Evolutionary conservation across 2,888 invertebrate species (phyloP), one percentile per base, ranked within the genome.

Genomic region (Stenotaenia linearis): DNA sequence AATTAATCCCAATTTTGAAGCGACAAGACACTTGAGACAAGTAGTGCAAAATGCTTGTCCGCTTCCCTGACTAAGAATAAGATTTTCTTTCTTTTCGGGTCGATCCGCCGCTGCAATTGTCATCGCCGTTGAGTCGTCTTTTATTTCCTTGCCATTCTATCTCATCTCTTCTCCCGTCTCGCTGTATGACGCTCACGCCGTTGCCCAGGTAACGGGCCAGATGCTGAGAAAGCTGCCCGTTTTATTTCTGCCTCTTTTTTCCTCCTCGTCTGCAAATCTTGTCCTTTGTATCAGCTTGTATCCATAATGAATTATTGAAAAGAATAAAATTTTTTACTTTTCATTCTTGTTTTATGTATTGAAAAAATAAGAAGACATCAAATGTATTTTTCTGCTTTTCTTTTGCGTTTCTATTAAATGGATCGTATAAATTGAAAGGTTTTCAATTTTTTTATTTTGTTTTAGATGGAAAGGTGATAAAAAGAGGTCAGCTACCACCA

Each of bases 191-290:
- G 69, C 69, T 69, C 69, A 69, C 12, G 25, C 69, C 69, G 69
- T 69, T 69, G 69, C 69, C 69, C 69, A 69, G 69, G 69, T 69
- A 69, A 69, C 69, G 69, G 69, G 69, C 69, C 69, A 69, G 69
- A 69, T 69, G 69, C 69, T 69, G 25, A 69, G 69, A 69, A 69
- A 25, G 28, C 28, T 69, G 23, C 25, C 69, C n/a, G 12, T 25
- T 69, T 69, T 69, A 25, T 25, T 69, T 69, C 25, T 28, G 25
- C 28, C 25, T 69, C 25, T 69, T 69, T 69, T n/a, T 6, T n/a
- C 69, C 18, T 50, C 69, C 25, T 25, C 69, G 69, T 25, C 69
- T 69, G 69, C 69, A 69, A 69, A 69, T 69, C 69, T 69, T 28
- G 28, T 69, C 69, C 28, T 69, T 69, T 69, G 69, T 69, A 69